Conservation (phyloP, 1,140 invertebrate genomes). For the Solen grandis region DNA sequence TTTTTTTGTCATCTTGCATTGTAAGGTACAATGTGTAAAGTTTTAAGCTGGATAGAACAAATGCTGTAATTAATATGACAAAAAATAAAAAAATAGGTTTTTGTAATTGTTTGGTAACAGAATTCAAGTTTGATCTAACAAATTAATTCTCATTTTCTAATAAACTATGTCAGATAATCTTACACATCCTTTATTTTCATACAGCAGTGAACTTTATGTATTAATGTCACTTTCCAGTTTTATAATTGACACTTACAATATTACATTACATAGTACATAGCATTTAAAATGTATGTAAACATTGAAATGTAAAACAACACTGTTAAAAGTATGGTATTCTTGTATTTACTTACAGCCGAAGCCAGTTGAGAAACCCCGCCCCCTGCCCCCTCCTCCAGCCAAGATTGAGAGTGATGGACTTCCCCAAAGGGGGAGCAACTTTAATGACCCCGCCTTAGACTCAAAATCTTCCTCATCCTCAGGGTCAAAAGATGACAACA, state of each 20-base stretch:
- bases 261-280: not conserved
- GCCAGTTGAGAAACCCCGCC: slow-evolving; percentile 68
- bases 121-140: too few relatives aligned
- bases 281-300: not conserved
- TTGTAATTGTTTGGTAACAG: too few relatives aligned
- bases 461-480: slow-evolving; percentile 72
- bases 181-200: too few relatives aligned
- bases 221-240: too few relatives aligned
- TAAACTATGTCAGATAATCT: not conserved
- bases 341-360: slow-evolving; percentile 56
- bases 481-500: slow-evolving; percentile 69
- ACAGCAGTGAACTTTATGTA: too few relatives aligned
- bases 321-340: not conserved
- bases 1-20: too few relatives aligned
- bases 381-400: slow-evolving; percentile 71
- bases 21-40: too few relatives aligned
- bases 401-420: slow-evolving; percentile 66
- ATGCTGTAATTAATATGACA: too few relatives aligned
- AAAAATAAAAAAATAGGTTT: too few relatives aligned
- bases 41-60: too few relatives aligned
- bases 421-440: slow-evolving; percentile 60
- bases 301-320: too few relatives aligned
- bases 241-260: not conserved
- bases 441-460: slow-evolving; percentile 21
- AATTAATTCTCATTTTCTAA: too few relatives aligned